Evolutionary conservation across 1,140 invertebrate species (phyloP).

Genomic region (Aphidius gifuensis): DNA sequence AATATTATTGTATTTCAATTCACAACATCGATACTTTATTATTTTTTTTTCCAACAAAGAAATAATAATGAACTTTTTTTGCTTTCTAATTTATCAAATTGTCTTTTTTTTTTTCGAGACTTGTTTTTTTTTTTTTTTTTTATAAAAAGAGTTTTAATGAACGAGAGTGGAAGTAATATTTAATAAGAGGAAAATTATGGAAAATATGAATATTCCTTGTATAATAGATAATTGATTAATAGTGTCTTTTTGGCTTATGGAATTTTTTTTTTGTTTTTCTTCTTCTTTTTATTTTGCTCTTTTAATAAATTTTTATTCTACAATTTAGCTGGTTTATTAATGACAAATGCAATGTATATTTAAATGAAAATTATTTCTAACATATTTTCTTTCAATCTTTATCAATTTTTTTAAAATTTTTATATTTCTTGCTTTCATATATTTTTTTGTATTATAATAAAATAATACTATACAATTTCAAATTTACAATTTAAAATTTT

Average conservation of each 20-base stretch:
- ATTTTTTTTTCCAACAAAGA: constrained; percentile 31
- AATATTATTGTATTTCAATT: constrained; percentile 41
- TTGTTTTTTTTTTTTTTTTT: constrained; percentile 7
- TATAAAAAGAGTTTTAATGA: background rate
- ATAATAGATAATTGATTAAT: too few species aligned
- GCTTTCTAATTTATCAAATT: constrained; percentile 36
- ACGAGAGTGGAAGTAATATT: too few species aligned
- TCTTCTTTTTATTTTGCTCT: too few species aligned
- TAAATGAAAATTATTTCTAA: too few species aligned
- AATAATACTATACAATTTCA: constrained; percentile 21
- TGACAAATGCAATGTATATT: too few species aligned
- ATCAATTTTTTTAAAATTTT: constrained; percentile 1
- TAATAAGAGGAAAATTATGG: too few species aligned
- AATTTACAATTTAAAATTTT: constrained; percentile 7
- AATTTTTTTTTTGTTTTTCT: too few species aligned
- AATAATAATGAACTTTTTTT: constrained; percentile 24
- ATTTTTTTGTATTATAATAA: constrained; percentile 8
- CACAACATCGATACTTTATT: constrained; percentile 25
- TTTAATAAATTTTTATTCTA: too few species aligned
- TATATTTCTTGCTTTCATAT: constrained; percentile 5
- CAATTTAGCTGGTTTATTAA: too few species aligned
- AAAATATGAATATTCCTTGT: too few species aligned
- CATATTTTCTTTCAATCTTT: too few species aligned
- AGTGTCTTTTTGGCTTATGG: background rate
- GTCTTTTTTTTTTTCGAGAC: constrained; percentile 23